Conservation (phyloP, 2,113 vertebrate genomes). For the Taxidea taxus region DNA sequence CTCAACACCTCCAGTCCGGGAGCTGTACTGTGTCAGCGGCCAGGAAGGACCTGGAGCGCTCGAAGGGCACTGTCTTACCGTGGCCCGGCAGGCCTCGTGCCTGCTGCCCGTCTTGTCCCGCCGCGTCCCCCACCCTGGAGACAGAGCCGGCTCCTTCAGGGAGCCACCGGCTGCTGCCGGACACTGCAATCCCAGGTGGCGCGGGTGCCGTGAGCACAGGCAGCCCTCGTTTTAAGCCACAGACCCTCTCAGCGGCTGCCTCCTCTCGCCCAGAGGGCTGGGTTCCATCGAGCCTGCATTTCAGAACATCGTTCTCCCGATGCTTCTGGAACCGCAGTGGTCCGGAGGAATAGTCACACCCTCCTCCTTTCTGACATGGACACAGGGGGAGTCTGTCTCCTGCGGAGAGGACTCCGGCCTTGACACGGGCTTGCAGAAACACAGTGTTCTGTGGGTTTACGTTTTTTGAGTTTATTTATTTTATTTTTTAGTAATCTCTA, state of each 20-base stretch:
- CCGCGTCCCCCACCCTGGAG: rapidly evolving
- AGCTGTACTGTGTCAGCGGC: rapidly evolving
- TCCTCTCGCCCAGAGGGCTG: not conserved
- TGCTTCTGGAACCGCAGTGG: not conserved
- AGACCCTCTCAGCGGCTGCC: not conserved
- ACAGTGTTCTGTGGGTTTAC: rapidly evolving
- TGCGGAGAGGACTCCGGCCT: rapidly evolving
- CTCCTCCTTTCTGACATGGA: rapidly evolving
- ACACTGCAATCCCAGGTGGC: no score
- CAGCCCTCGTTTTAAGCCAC: not conserved
- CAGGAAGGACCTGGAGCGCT: not conserved
- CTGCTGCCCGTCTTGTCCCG: not conserved
- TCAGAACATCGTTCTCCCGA: not conserved
- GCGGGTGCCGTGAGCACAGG: not conserved
- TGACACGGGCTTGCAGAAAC: rapidly evolving
- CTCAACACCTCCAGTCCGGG: not conserved
- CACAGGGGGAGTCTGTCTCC: not conserved
- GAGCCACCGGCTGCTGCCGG: not conserved
- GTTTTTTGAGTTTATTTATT: not conserved
- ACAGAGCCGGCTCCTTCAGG: not conserved
- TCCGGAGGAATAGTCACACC: not conserved
- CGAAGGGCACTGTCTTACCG: not conserved
- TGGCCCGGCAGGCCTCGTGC: not conserved
- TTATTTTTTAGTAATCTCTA: not conserved
- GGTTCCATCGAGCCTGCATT: not conserved